Conservation (phyloP, 2,888 invertebrate genomes). For the Hypsopygia costalis region DNA sequence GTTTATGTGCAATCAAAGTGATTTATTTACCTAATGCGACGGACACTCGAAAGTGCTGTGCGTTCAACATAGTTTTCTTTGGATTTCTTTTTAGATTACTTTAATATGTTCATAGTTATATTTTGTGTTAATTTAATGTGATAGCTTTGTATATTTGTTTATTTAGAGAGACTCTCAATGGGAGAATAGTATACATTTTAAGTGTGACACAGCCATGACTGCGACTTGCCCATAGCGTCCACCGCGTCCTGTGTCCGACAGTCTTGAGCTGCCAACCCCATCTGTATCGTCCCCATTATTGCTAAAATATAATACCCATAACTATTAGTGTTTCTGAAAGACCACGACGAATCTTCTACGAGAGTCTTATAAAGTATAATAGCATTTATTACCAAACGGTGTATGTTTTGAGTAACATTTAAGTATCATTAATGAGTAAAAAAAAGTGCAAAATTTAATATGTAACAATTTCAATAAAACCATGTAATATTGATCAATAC, state of each 20-base stretch:
- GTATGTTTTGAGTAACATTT: conserved; percentile 74
- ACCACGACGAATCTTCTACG: conserved; percentile 57
- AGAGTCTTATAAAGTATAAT: conserved; percentile 67
- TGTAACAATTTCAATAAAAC: conserved; percentile 78
- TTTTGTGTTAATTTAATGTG: conserved; percentile 79
- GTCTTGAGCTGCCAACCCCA: not conserved
- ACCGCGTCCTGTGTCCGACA: not conserved
- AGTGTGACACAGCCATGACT: conserved; percentile 12
- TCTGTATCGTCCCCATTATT: conserved; percentile 12
- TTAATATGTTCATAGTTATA: conserved; percentile 74
- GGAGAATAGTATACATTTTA: conserved; percentile 24
- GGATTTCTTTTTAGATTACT: conserved; percentile 70
- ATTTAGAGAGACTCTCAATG: conserved; percentile 57
- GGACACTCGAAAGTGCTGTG: conserved; percentile 73
- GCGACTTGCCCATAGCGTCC: not conserved
- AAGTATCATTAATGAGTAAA: conserved; percentile 69
- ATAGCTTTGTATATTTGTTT: conserved; percentile 79
- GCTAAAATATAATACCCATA: conserved; percentile 13
- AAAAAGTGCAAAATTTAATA: conserved; percentile 78
- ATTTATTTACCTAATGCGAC: conserved; percentile 56
- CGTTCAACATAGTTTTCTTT: conserved; percentile 63
- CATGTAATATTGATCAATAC: conserved; percentile 66
- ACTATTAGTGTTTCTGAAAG: conserved; percentile 57
- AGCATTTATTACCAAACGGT: conserved; percentile 80
- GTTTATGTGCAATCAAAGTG: conserved; percentile 74